phyloP scores from a whole-genome alignment of 2,888 invertebrate genomes.

The Mycogona germanica region DNA sequence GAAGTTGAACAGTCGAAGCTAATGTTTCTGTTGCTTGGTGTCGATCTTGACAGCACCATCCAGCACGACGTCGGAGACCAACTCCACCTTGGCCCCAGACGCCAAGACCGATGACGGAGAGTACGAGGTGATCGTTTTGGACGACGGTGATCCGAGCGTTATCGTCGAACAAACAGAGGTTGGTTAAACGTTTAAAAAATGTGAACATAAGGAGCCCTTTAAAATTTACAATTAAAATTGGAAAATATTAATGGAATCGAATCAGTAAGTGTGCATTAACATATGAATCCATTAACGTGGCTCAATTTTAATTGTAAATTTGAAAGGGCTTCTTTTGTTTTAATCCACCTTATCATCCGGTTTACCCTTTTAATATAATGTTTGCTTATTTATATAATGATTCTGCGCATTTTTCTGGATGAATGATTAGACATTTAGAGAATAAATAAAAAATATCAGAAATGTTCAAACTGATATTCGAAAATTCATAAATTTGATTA shows the following conservation, averaged over 20 bases:
- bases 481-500: too few relatives aligned
- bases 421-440: too few relatives aligned
- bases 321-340: too few relatives aligned
- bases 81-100: conserved; percentile 1
- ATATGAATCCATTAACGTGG: too few relatives aligned
- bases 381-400: too few relatives aligned
- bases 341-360: too few relatives aligned
- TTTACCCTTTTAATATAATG: too few relatives aligned
- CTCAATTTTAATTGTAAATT: too few relatives aligned
- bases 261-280: background rate
- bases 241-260: background rate
- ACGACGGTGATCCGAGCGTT: conserved; percentile 72
- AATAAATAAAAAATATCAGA: too few relatives aligned
- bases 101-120: conserved; percentile 48
- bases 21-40: background rate
- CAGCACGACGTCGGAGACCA: background rate
- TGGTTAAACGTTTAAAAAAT: background rate
- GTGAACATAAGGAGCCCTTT: background rate
- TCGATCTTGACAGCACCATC: background rate
- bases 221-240: background rate
- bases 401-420: too few relatives aligned
- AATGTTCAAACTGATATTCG: too few relatives aligned
- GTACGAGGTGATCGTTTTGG: conserved; percentile 79
- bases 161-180: conserved; percentile 39
- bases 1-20: too few relatives aligned